Evolutionary conservation across 92 coral and sea anemone genomes (phyloP).

Genomic region (Zoanthus solanderi): DNA sequence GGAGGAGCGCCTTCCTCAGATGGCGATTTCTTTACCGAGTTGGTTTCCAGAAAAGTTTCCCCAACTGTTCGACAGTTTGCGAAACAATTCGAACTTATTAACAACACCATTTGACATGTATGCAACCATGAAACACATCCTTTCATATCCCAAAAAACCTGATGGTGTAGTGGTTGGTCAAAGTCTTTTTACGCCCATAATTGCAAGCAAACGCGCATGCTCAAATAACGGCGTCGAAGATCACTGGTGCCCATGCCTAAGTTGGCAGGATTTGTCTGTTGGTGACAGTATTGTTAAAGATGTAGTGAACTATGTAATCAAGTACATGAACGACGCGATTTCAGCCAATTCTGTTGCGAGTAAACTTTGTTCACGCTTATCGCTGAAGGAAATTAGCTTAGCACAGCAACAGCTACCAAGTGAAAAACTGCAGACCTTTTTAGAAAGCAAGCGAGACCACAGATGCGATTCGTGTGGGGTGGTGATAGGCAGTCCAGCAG

Average conservation of each 20-base stretch:
- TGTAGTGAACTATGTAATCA: slow-evolving; percentile 53
- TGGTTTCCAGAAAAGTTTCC: slow-evolving; percentile 67
- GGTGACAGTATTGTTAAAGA: slow-evolving; percentile 56
- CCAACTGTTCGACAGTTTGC: slow-evolving; percentile 48
- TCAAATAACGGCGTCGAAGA: slow-evolving; percentile 68
- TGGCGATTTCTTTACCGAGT: slow-evolving; percentile 68
- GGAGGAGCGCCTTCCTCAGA: slow-evolving; percentile 80
- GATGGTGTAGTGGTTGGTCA: slow-evolving; percentile 67
- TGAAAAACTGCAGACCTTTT: slow-evolving; percentile 58
- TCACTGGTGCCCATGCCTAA: slow-evolving; percentile 95
- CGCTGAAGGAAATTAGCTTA: slow-evolving; percentile 57
- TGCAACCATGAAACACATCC: slow-evolving; percentile 65
- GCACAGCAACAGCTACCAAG: slow-evolving; percentile 72
- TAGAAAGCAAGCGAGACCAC: slow-evolving; percentile 3
- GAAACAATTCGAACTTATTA: slow-evolving; percentile 55
- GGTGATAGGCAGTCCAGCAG: slow-evolving; percentile 30
- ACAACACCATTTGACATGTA: slow-evolving; percentile 79
- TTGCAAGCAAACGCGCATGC: slow-evolving; percentile 71
- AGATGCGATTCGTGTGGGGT: slow-evolving; percentile 74
- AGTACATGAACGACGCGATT: slow-evolving; percentile 60
- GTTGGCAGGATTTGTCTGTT: slow-evolving; percentile 61
- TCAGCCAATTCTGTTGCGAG: slow-evolving; percentile 20
- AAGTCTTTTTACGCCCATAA: slow-evolving; percentile 70
- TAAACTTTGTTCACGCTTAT: slow-evolving; percentile 60
- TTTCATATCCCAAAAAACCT: slow-evolving; percentile 75